A percentile compares a stretch with the other conserved stretches of the same genome.
These are phyloP conservation scores for Cotesia glomerata DNA, from an alignment of 1,140 invertebrate species.

Conservation along the genomic window DNA sequence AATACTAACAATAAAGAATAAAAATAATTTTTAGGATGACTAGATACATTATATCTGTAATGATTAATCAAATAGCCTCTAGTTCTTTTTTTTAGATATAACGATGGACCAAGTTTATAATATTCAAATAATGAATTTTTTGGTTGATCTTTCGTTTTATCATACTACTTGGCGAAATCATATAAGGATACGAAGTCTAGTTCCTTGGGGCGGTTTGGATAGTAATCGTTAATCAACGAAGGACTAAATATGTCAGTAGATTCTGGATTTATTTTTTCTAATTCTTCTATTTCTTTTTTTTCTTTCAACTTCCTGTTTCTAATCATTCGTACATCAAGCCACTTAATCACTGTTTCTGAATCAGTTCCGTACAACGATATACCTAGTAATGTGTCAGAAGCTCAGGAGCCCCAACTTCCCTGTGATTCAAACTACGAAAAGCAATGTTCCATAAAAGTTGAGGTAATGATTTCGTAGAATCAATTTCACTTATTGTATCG, in stretches of 20 bases:
- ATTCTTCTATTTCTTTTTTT: neutral
- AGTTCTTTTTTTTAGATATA: conserved; percentile 26
- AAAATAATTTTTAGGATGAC: conserved; percentile 30
- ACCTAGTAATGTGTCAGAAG: conserved; percentile 16
- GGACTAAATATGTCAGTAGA: neutral
- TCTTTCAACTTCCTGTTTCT: neutral
- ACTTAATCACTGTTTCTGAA: conserved; percentile 33
- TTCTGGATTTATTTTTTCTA: neutral
- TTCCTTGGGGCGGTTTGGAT: neutral
- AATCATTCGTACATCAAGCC: conserved; percentile 24
- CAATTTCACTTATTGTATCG: conserved; percentile 20
- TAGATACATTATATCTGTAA: conserved; percentile 18
- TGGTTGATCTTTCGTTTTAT: too few relatives aligned
- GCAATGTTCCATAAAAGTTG: conserved; percentile 1
- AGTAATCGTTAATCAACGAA: neutral
- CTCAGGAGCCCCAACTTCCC: conserved; percentile 29
- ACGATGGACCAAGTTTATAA: neutral
- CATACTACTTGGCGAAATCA: neutral
- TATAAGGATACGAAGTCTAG: neutral
- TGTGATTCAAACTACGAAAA: conserved; percentile 29
- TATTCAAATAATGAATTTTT: neutral
- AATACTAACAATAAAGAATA: conserved; percentile 39
- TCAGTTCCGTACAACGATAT: conserved; percentile 30
- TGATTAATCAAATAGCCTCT: conserved; percentile 29
- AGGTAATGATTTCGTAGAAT: conserved; percentile 34